Base-by-base conservation (phyloP, 2,797 vertebrate species). In the Naso thynnoides region DNA sequence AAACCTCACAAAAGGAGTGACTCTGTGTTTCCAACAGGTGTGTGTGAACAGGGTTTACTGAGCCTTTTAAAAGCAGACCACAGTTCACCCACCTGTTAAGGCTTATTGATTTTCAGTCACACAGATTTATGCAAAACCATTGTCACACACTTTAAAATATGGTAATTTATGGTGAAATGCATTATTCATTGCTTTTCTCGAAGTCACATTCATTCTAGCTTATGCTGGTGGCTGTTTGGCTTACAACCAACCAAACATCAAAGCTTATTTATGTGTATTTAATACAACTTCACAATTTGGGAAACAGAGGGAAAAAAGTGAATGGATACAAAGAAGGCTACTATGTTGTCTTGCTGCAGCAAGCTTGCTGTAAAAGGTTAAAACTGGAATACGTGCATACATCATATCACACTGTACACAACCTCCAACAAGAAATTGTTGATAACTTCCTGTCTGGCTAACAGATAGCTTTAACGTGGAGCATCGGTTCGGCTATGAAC, bases 401-500 rank as follows among this genome's bases (percentile, higher is more conserved):
- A 36, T 36, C 13, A 36, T 59, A 23, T 24, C 26, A 29, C 19
- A n/a, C 14, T 9, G 10, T 26, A 38, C 23, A 38, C 23, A 57
- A 44, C 33, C 29, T 69, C 56, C 26, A 55, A 27, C 59, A 57
- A 68, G 48, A 50, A 54, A 23, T 59, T 42, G n/a, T 21, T 70
- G 60, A 77, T 44, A 47, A 57, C 48, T 54, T 78, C 57, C 83
- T 79, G 73, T 79, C 73, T 73, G 56, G 39, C 42, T 72, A 68
- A 85, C 74, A 77, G 73, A 90, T 50, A 54, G 63, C 73, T 64
- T 64, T 68, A 79, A 81, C 42, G 78, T 47, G 73, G 76, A 86
- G 68, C 82, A 87, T 66, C 68, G 71, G 75, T 70, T 82, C 76
- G 86, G 58, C 70, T 49, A 33, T 63, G 66, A 88, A 77, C 45